Base-by-base conservation (phyloP, 2,888 invertebrate species). In the Drosophila meridionalis region DNA sequence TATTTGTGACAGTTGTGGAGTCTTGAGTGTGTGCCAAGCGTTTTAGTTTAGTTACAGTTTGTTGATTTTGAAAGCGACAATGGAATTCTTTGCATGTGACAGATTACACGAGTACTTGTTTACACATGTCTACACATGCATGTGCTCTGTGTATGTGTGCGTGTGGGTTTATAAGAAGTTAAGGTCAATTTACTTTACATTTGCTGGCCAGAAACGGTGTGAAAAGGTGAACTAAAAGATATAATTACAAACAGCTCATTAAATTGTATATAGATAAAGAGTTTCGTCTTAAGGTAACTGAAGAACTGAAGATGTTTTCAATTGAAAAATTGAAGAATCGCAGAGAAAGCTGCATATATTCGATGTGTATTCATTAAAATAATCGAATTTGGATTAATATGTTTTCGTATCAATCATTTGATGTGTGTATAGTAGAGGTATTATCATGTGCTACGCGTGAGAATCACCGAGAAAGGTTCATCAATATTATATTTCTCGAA, bases 61-160 rank as follows among this genome's bases (percentile, higher is more conserved):
- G 89, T 84, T 91, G 91, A 80, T 88, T 91, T 87, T 83, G 91
- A 91, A 91, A 92, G 82, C 83, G 91, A 92, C 89, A 91, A 90
- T 80, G 80, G 76, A 76, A 83, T 75, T 70, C 48, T 45, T 60
- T 28, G 28, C 58, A 53, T 69, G 61, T 64, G 64, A 70, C 80
- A 58, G 57, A 70, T 71, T 69, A 68, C 79, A 70, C 61, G 38
- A 45, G 43, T 59, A 50, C 47, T 57, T 52, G 56, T 26, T 45
- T 45, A 61, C n/a, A 56, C 48, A 71, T 32, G 34, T 20, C 50
- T 50, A 3, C 32, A 32, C 12, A 4, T 42, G 1, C 5, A 6
- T 12, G 32, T 28, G 11, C 20, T 45, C 14, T 53, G 28, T 63
- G 6, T 53, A 11, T 30, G 40, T 26, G n/a, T 20, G 40, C 26